Conservation (phyloP, 2,113 vertebrate genomes). For the Sapayoa aenigma region DNA sequence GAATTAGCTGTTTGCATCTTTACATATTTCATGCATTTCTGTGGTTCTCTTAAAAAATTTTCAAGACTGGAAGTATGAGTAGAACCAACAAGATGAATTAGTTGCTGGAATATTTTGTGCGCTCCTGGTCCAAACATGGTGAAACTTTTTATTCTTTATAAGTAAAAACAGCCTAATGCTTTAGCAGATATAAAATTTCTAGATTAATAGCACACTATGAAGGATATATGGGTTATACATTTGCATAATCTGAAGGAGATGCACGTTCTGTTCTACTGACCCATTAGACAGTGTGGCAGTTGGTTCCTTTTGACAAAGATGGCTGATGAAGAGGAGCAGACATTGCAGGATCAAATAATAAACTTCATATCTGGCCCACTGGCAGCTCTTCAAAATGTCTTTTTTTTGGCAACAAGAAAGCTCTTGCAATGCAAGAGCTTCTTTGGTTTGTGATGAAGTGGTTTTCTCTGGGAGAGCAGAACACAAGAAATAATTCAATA, state of each 20-base stretch:
- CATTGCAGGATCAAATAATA: not conserved
- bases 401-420: not conserved
- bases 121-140: not conserved
- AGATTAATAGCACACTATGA: not conserved
- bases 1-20: not conserved
- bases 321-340: not conserved
- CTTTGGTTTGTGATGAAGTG: not conserved
- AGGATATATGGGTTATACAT: not conserved
- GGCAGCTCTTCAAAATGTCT: not conserved
- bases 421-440: not conserved
- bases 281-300: not conserved
- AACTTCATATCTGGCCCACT: not conserved
- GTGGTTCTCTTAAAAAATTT: not conserved
- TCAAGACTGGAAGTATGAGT: not conserved
- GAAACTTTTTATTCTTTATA: not conserved
- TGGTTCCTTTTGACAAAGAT: not conserved
- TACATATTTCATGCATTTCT: accelerated
- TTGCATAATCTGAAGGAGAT: not conserved
- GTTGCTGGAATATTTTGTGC: not conserved
- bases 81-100: not conserved
- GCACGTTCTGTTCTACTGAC: not conserved
- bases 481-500: not conserved
- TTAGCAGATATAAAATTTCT: not conserved
- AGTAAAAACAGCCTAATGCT: not conserved
- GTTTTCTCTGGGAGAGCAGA: not conserved